Percentiles rank a stretch among this genome's conserved stretches.
Conservation (phyloP, 2,113 vertebrate genomes). For the Cololabis saira region DNA sequence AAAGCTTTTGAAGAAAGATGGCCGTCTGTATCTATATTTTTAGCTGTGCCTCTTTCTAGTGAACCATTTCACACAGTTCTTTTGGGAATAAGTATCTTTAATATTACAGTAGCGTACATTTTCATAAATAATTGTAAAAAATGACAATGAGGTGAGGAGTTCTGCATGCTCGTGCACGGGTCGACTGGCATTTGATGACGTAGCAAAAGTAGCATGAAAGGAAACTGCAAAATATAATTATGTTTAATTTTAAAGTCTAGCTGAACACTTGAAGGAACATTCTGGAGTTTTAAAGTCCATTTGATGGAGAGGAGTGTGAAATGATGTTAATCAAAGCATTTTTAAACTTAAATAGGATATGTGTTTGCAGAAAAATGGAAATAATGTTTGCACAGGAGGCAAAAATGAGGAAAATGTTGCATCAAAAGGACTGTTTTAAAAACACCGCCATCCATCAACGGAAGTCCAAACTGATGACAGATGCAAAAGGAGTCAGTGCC, state of each 20-base stretch:
- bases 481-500: too few relatives aligned
- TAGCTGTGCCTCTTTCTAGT: background rate
- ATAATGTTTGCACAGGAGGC: too few relatives aligned
- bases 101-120: background rate
- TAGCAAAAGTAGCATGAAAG: background rate
- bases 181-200: background rate
- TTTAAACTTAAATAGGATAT: too few relatives aligned
- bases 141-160: background rate
- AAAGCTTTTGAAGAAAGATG: background rate
- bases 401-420: too few relatives aligned
- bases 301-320: too few relatives aligned
- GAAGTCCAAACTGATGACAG: too few relatives aligned
- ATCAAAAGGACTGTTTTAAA: too few relatives aligned
- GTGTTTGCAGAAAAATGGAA: too few relatives aligned
- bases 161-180: background rate
- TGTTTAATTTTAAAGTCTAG: background rate
- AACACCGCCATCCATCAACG: too few relatives aligned
- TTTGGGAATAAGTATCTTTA: background rate
- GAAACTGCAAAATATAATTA: background rate
- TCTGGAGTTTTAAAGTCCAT: too few relatives aligned
- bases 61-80: constrained; percentile 22
- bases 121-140: background rate
- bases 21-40: background rate
- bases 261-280: background rate
- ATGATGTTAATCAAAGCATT: too few relatives aligned